Evolutionary conservation across 2,113 vertebrate species (phyloP), one percentile per base, ranked within the genome.

Genomic region (Felis chaus): DNA sequence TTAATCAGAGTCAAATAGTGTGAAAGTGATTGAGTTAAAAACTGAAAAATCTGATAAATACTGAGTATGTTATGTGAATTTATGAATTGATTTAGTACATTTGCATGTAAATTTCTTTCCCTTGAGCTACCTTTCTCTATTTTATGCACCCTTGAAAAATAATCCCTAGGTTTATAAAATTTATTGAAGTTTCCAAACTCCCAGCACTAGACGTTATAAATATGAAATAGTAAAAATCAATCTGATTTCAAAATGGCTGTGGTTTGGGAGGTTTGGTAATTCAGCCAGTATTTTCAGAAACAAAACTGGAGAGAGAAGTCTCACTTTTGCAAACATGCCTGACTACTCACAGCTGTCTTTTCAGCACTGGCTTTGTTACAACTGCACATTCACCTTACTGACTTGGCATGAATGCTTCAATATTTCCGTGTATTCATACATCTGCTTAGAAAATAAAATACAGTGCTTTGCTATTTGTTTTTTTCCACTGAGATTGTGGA

Each of bases 21-120:
- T 83, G 73, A 78, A 87, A 96, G 45, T 21, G 3, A 68, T 61
- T 82, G 13, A 91, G 69, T 84, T 83, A 95, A 82, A 93, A 81
- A 73, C 16, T 76, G 19, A 83, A 88, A 83, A 33, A 36, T 41
- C 41, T 88, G 53, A 36, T 83, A 95, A 95, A 96, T 55, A 18
- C 2, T 31, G 93, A 41, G 21, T 95, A n/a, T 45, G 16, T 68
- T 87, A 83, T 82, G 31, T 78, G 16, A 97, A 63, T 29, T 92
- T 96, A 36, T 91, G 14, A 78, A 84, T 94, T 61, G 29, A 68
- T 48, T 83, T 91, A 39, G 25, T 83, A 73, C 94, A 55, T 66
- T 36, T 95, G 2, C 92, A 25, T 68, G 31, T 83, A 63, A 15
- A 39, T 63, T 36, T 63, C 27, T 79, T 96, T 48, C 29, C 76